Percentiles rank a stretch among this genome's conserved stretches.
Conservation (phyloP, 2,113 vertebrate species). For the Siphamia tubifer region DNA sequence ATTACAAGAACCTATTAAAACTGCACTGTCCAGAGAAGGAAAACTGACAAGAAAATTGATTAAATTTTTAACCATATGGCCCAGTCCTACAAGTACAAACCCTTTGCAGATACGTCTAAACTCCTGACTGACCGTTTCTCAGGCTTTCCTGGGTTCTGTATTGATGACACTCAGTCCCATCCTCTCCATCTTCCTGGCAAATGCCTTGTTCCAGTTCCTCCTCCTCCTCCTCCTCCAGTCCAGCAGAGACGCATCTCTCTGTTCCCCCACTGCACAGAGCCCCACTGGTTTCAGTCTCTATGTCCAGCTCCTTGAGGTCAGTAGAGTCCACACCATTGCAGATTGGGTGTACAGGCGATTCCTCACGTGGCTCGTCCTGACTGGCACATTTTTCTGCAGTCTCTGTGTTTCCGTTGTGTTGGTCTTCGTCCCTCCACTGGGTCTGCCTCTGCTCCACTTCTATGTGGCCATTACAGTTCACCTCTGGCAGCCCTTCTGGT, state of each 20-base stretch:
- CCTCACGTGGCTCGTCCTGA: conserved; percentile 30
- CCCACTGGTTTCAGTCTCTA: conserved; percentile 24
- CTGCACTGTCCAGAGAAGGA: too few species aligned
- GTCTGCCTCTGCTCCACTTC: conserved; percentile 73
- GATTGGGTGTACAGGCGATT: conserved; percentile 35
- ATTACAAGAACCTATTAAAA: too few species aligned
- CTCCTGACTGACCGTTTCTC: conserved; percentile 74
- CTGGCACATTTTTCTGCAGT: conserved; percentile 42
- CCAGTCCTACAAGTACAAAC: background rate
- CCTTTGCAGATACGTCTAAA: background rate
- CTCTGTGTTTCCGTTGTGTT: conserved; percentile 85
- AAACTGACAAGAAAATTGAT: too few species aligned
- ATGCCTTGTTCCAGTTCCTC: conserved; percentile 54
- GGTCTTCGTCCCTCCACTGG: conserved; percentile 81
- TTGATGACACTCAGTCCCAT: conserved; percentile 30
- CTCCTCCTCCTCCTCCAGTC: conserved; percentile 64
- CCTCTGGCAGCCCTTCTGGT: conserved; percentile 68
- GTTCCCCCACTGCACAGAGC: conserved; percentile 30
- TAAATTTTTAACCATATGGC: too few species aligned
- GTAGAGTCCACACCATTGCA: conserved; percentile 70
- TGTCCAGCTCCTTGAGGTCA: conserved; percentile 29
- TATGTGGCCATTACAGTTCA: conserved; percentile 88
- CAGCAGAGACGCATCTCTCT: conserved; percentile 27
- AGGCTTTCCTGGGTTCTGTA: conserved; percentile 56
- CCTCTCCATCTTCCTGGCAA: conserved; percentile 42